A percentile compares a stretch with the other conserved stretches of the same genome.
Conservation (phyloP, 2,797 vertebrate species). For the Heterohyrax brucei region DNA sequence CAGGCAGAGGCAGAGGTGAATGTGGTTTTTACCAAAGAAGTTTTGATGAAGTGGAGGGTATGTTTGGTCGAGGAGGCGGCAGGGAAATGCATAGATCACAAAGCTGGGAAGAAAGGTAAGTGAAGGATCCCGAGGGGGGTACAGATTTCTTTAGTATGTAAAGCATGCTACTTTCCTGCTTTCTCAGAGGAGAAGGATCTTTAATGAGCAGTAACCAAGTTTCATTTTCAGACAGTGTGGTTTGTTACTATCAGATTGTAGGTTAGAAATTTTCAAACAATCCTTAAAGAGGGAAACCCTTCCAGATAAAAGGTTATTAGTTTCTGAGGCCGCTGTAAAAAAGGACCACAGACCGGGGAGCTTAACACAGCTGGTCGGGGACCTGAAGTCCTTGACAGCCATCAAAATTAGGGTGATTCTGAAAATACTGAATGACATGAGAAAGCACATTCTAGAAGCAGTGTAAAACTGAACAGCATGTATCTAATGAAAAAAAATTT, state of each 20-base stretch:
- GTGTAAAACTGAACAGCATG: not conserved
- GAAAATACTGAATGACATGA: constrained; percentile 62
- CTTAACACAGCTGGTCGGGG: not conserved
- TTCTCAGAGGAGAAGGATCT: constrained; percentile 12
- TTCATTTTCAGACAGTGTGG: constrained; percentile 9
- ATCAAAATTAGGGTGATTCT: constrained; percentile 47
- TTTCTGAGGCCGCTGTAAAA: not conserved
- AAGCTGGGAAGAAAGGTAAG: constrained; percentile 99
- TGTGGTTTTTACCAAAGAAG: constrained; percentile 99
- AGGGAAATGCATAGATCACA: constrained; percentile 99
- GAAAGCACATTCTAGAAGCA: constrained; percentile 52
- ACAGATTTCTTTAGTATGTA: constrained; percentile 18
- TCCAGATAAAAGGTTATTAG: not conserved
- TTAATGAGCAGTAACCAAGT: not conserved
- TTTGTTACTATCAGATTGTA: constrained; percentile 18
- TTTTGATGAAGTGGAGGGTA: constrained; percentile 99
- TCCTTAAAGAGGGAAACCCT: constrained; percentile 47
- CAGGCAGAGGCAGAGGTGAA: constrained; percentile 99
- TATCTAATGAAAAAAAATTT: constrained; percentile 15
- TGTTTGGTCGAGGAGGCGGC: constrained; percentile 96
- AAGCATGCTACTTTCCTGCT: not conserved
- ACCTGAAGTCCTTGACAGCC: not conserved
- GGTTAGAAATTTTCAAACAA: constrained; percentile 32
- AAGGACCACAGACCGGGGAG: not conserved
- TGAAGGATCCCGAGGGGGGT: not conserved